Evolutionary conservation across 2,113 vertebrate genomes (phyloP), one percentile per base, ranked within the genome.

Genomic region (Mobula birostris): DNA sequence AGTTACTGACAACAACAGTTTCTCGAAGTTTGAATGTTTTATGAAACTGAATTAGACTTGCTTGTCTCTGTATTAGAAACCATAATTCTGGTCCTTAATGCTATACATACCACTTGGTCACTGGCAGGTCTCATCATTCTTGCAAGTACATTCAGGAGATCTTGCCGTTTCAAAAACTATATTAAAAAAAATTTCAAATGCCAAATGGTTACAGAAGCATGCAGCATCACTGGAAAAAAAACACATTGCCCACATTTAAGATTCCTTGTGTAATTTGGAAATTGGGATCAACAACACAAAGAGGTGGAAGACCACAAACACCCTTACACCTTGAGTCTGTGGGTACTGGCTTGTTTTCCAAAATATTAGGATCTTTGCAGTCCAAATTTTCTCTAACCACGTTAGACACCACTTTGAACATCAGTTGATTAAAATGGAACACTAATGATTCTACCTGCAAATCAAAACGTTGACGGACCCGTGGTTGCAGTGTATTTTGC

Each of bases 51-150:
- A n/a, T 77, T 77, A n/a, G 29, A 74, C 6, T 74, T 74, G 70
- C 19, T 74, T 74, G 66, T 17, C 66, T 76, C 17, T 24, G 6
- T 27, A 77, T 79, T 36, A 79, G 11, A 36, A 14, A 15, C 77
- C 14, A 79, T 36, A 79, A 79, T 36, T 17, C n/a, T 36, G 5
- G 6, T 77, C 7, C 5, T 77, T 58, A 83, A 83, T 27, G 0
- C 17, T 15, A 82, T 85, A 97, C 98, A 0, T 96, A 99, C 99
- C 98, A 99, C 98, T 97, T 99, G 98, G 95, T 99, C 99, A 95
- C 98, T 98, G 29, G 96, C 95, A 32, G 99, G 99, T 95, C 98
- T 98, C 99, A 99, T 99, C 98, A 99, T 99, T 94, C 99, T 98
- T 0, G 99, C 98, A 95, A 99, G 96, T 63, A 99, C 98, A 0